Conservation (phyloP, 2,113 vertebrate genomes). For the Ictidomys tridecemlineatus region DNA sequence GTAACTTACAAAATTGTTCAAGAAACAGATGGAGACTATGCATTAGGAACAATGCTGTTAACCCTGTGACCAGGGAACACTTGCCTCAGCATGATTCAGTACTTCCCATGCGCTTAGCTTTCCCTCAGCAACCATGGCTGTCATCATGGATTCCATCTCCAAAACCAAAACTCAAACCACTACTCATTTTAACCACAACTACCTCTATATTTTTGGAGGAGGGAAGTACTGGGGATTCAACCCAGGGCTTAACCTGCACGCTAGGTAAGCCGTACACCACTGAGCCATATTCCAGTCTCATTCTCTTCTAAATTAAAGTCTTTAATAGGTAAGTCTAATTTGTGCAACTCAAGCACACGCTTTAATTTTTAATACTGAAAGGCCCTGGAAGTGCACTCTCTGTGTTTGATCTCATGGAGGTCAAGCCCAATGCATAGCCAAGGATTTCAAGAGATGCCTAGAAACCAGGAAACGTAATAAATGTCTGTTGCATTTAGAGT, state of each 20-base stretch:
- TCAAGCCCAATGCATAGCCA: accelerated
- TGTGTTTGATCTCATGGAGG: not conserved
- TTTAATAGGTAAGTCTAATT: not conserved
- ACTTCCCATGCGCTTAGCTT: not conserved
- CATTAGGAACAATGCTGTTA: not conserved
- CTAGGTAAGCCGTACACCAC: too few relatives aligned
- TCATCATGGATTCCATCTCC: not conserved
- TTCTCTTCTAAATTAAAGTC: not conserved
- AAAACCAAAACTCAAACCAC: not conserved
- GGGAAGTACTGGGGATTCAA: too few relatives aligned
- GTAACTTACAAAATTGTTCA: not conserved
- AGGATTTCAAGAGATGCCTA: not conserved
- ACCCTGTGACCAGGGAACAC: not conserved
- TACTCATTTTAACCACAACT: not conserved
- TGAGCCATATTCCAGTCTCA: not conserved
- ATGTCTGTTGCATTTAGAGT: not conserved
- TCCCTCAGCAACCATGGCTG: not conserved
- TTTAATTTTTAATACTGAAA: not conserved
- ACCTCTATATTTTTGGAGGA: not conserved
- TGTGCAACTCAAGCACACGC: not conserved
- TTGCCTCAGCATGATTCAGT: not conserved
- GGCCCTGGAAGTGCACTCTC: not conserved
- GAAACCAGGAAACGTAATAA: not conserved
- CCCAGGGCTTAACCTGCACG: too few relatives aligned
- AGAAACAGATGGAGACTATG: not conserved